Evolutionary conservation across 2,797 vertebrate species (phyloP).

Genomic region (Oceanodroma leucorhoa): DNA sequence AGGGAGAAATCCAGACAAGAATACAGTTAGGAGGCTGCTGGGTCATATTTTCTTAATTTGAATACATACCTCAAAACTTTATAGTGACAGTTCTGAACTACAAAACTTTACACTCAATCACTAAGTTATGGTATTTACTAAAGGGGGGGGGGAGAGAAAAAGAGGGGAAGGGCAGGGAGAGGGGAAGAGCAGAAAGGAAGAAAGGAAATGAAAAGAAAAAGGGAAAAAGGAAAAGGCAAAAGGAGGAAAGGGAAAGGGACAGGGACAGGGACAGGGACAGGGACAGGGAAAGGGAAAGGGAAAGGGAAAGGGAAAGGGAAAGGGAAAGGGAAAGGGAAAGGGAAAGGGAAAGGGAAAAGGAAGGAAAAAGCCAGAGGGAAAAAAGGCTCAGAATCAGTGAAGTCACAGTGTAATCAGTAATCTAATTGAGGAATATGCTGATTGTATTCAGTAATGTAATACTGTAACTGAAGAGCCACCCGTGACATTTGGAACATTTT

Average conservation of each 20-base stretch:
- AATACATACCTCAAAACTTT: not conserved
- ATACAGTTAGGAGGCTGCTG: not conserved
- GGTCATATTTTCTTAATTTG: not conserved
- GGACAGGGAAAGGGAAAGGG: not conserved
- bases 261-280: not conserved
- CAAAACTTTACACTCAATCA: not conserved
- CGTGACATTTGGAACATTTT: not conserved
- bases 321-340: not conserved
- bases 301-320: not conserved
- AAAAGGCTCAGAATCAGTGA: not conserved
- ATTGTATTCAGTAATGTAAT: not conserved
- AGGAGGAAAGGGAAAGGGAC: too few relatives aligned
- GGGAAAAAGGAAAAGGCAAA: not conserved
- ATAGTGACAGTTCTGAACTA: not conserved
- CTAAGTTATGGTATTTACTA: not conserved
- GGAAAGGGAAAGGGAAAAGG: not conserved
- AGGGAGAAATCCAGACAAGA: not conserved
- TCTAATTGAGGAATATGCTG: not conserved
- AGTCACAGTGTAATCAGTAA: not conserved
- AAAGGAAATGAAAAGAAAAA: not conserved
- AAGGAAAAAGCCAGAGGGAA: not conserved
- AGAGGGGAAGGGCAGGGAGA: not conserved
- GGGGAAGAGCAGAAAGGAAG: not conserved
- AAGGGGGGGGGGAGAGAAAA: fast-evolving
- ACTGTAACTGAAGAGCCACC: not conserved